Evolutionary conservation across 2,888 invertebrate species (phyloP).

Genomic region (Pseudeuparius sepicola): DNA sequence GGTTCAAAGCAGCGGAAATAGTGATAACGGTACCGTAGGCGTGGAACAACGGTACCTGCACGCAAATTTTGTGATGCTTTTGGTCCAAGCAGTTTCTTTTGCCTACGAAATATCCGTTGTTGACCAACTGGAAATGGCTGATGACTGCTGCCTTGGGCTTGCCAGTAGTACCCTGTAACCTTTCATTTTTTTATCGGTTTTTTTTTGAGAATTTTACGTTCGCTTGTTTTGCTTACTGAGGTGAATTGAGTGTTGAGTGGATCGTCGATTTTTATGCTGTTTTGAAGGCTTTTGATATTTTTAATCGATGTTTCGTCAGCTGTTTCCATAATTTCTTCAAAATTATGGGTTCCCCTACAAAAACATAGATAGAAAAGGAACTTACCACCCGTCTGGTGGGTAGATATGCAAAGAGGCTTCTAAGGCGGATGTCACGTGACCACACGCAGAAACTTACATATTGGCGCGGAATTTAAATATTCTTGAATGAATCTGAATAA

Average conservation of each 20-base stretch:
- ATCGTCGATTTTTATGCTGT: constrained; percentile 51
- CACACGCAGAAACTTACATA: too few species aligned
- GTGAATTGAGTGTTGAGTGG: constrained; percentile 74
- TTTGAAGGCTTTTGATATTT: constrained; percentile 37
- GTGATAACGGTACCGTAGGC: constrained; percentile 65
- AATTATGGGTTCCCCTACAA: constrained; percentile 41
- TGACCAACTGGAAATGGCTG: constrained; percentile 62
- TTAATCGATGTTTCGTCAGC: constrained; percentile 31
- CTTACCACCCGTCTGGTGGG: too few species aligned
- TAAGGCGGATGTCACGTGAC: too few species aligned
- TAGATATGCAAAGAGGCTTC: too few species aligned
- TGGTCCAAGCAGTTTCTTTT: constrained; percentile 39
- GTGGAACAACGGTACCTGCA: constrained; percentile 74
- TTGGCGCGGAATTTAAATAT: too few species aligned
- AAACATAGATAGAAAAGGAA: constrained; percentile 10
- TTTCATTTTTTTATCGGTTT: neutral
- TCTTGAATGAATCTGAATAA: too few species aligned
- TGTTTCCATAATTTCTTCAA: constrained; percentile 35
- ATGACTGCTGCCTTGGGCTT: constrained; percentile 65
- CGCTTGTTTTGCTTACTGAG: constrained; percentile 44
- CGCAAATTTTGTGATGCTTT: constrained; percentile 44
- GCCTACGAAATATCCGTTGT: constrained; percentile 62
- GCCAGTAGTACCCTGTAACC: constrained; percentile 43
- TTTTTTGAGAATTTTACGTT: neutral
- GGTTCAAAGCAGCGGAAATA: constrained; percentile 46